These are phyloP conservation scores for Haplotaxodon microlepis DNA, from an alignment of 2,113 vertebrate genomes.

Conservation along the genomic window DNA sequence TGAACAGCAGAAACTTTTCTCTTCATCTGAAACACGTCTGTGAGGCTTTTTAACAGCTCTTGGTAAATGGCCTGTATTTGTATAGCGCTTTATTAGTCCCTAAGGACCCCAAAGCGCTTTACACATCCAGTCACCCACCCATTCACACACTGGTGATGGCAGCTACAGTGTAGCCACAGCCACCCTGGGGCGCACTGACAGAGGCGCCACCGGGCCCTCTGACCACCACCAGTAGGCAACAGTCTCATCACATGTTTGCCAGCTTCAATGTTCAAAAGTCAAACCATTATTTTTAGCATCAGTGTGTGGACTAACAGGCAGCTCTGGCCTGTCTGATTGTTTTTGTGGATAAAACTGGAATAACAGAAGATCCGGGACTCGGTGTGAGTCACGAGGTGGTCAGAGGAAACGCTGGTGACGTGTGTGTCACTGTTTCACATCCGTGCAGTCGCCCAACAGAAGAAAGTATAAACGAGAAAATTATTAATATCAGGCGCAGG, in stretches of 20 bases:
- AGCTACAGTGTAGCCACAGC: not conserved
- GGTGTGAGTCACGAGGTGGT: not conserved
- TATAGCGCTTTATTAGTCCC: rapidly evolving
- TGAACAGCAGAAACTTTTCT: not conserved
- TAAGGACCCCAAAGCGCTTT: not conserved
- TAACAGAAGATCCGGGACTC: not conserved
- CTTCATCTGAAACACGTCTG: not conserved
- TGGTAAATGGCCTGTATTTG: rapidly evolving
- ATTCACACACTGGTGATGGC: rapidly evolving
- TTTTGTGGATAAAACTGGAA: not conserved
- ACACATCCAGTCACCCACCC: rapidly evolving
- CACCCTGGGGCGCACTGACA: not conserved
- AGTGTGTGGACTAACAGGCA: not conserved
- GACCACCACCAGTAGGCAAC: not conserved
- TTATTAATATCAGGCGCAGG: not conserved
- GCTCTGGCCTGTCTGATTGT: not conserved
- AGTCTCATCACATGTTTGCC: not conserved
- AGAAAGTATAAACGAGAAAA: not conserved
- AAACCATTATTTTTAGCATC: not conserved
- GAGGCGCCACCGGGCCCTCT: not conserved
- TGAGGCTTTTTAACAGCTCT: not conserved
- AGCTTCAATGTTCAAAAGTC: not conserved
- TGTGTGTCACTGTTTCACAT: rapidly evolving
- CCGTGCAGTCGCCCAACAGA: not conserved
- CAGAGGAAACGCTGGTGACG: not conserved